These are phyloP conservation scores for Alca torda DNA, from an alignment of 2,797 vertebrate genomes.

Conservation along the genomic window DNA sequence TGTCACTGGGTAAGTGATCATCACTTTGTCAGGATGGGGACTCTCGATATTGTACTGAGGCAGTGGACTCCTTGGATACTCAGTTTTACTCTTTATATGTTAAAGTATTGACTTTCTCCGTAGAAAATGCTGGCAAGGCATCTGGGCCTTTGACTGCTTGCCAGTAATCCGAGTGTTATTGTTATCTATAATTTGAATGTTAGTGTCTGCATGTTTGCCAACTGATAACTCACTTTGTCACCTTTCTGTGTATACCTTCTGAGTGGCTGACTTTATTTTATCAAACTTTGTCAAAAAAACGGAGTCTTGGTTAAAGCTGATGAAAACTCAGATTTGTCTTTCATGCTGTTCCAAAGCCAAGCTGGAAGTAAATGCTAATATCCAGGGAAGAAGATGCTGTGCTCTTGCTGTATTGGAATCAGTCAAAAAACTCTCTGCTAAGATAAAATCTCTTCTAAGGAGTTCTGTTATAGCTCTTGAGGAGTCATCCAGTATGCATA, in stretches of 20 bases:
- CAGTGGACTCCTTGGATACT: not conserved
- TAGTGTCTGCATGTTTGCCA: not conserved
- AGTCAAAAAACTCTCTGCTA: not conserved
- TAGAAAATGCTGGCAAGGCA: constrained; percentile 22
- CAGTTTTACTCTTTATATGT: not conserved
- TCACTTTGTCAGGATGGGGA: not conserved
- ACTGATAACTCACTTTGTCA: not conserved
- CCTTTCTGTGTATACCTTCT: not conserved
- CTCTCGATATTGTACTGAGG: not conserved
- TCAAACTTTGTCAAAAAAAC: not conserved
- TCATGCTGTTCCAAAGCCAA: constrained; percentile 2
- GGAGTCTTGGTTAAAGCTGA: not conserved
- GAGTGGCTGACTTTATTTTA: constrained; percentile 2
- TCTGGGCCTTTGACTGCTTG: constrained; percentile 11
- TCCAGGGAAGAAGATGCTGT: not conserved
- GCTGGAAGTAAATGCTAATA: not conserved
- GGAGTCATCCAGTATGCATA: not conserved
- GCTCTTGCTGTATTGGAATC: not conserved
- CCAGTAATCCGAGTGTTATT: not conserved
- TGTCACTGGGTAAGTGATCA: not conserved
- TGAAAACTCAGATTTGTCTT: constrained; percentile 16
- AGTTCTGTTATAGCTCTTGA: not conserved
- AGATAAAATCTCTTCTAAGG: not conserved
- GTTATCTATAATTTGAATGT: constrained; percentile 27
- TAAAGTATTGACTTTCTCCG: not conserved